Percentiles rank a stretch among this genome's conserved stretches.
Conservation (phyloP, 1,140 invertebrate genomes). For the Asbolus verrucosus region DNA sequence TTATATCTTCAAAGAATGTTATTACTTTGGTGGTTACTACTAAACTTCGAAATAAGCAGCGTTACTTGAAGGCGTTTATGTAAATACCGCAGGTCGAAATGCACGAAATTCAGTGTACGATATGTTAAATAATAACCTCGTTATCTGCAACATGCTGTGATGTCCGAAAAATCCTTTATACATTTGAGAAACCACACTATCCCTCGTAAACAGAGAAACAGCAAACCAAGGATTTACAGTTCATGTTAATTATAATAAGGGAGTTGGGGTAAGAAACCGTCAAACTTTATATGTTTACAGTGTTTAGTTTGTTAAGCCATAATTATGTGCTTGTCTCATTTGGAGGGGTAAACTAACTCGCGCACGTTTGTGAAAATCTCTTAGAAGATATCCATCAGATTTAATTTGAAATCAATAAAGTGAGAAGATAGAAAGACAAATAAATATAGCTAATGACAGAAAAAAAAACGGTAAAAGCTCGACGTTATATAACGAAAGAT, state of each 20-base stretch:
- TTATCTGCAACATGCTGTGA: conserved; percentile 4
- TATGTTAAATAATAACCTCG: conserved; percentile 7
- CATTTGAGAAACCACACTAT: not conserved
- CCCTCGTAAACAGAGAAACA: conserved; percentile 21
- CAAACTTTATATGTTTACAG: not conserved
- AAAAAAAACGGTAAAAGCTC: not conserved
- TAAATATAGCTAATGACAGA: not conserved
- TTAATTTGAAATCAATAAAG: conserved; percentile 2
- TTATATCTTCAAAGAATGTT: too few relatives aligned
- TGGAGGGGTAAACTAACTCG: too few relatives aligned
- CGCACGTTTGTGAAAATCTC: too few relatives aligned
- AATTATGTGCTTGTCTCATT: not conserved
- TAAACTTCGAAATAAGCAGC: too few relatives aligned
- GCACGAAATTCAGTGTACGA: not conserved
- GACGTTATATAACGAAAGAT: not conserved
- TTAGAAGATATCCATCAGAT: not conserved
- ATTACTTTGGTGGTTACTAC: too few relatives aligned
- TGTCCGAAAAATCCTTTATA: conserved; percentile 3
- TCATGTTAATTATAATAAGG: conserved; percentile 33
- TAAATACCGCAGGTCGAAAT: not conserved
- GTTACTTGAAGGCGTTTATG: too few relatives aligned
- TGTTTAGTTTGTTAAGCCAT: not conserved
- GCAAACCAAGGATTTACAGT: not conserved
- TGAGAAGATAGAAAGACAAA: not conserved
- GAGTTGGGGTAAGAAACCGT: conserved; percentile 8